phyloP scores from a whole-genome alignment of 2,888 invertebrate species.

The Ecliptopera silaceata region DNA sequence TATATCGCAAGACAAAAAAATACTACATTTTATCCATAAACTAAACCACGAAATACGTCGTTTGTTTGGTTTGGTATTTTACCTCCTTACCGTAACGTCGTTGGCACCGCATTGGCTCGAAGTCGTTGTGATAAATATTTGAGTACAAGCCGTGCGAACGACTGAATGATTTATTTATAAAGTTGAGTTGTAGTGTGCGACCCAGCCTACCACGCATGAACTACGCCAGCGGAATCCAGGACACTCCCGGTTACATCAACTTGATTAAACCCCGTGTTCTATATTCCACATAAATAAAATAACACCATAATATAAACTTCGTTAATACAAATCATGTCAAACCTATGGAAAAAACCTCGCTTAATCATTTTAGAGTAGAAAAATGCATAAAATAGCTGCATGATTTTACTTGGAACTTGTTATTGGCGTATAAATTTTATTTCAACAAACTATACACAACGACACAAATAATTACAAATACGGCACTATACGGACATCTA shows the following conservation, averaged over 20 bases:
- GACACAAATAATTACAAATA: not conserved
- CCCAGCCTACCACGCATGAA: constrained; percentile 15
- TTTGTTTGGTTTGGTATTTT: not conserved
- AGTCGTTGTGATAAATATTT: constrained; percentile 38
- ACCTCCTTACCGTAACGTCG: constrained; percentile 2
- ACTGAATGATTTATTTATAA: constrained; percentile 42
- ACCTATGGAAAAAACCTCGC: not conserved
- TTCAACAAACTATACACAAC: not conserved
- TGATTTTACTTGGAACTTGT: constrained; percentile 11
- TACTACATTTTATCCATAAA: too few species aligned
- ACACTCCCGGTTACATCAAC: constrained; percentile 21
- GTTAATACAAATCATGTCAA: not conserved
- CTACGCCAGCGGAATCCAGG: constrained; percentile 27
- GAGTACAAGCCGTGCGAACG: constrained; percentile 35
- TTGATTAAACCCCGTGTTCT: constrained; percentile 5
- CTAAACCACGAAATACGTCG: not conserved
- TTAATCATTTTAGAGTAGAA: constrained; percentile 16
- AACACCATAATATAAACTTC: not conserved
- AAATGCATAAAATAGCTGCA: constrained; percentile 23
- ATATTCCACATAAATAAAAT: not conserved
- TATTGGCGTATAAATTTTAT: not conserved
- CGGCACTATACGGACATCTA: too few species aligned
- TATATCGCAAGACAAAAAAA: too few species aligned
- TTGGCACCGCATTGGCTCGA: constrained; percentile 17
- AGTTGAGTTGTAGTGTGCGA: constrained; percentile 22